These are phyloP conservation scores for Luidia sarsii DNA, from an alignment of 53 echinoderm and acorn worm species.

Conservation along the genomic window DNA sequence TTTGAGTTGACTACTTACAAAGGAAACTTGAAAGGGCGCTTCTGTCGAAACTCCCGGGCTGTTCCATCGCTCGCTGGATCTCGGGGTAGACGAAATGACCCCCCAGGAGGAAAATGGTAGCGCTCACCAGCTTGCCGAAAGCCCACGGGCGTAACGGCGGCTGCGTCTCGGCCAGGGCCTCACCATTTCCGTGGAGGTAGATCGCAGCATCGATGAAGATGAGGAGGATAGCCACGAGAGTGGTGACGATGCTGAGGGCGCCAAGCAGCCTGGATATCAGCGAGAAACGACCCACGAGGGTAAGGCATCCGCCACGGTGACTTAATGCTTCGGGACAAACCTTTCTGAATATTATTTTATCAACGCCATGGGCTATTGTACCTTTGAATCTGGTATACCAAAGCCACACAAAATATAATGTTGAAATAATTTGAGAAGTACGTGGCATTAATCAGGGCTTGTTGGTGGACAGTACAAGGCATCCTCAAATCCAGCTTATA, in stretches of 20 bases:
- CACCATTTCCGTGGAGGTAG: conserved; percentile 39
- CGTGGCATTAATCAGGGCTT: no score
- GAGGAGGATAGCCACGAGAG: conserved; percentile 28
- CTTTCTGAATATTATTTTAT: no score
- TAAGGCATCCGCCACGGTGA: no score
- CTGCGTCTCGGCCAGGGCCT: neutral
- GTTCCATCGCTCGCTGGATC: conserved; percentile 46
- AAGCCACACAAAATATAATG: no score
- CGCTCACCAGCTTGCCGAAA: conserved; percentile 37
- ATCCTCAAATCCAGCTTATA: no score
- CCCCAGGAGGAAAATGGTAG: conserved; percentile 46
- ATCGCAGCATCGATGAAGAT: conserved; percentile 37
- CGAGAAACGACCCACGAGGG: no score
- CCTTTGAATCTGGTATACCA: no score
- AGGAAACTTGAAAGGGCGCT: conserved; percentile 39
- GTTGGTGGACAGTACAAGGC: no score
- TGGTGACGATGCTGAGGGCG: conserved; percentile 34
- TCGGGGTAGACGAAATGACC: conserved; percentile 48
- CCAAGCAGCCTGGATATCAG: conserved; percentile 38
- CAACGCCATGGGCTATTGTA: no score
- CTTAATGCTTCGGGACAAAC: no score
- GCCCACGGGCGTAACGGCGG: conserved; percentile 19
- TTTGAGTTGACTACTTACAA: conserved; percentile 12
- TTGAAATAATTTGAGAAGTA: no score
- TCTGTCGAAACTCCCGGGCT: conserved; percentile 26